Evolutionary conservation across 2,113 vertebrate genomes (phyloP), one percentile per base, ranked within the genome.

Genomic region (Sturnira hondurensis): DNA sequence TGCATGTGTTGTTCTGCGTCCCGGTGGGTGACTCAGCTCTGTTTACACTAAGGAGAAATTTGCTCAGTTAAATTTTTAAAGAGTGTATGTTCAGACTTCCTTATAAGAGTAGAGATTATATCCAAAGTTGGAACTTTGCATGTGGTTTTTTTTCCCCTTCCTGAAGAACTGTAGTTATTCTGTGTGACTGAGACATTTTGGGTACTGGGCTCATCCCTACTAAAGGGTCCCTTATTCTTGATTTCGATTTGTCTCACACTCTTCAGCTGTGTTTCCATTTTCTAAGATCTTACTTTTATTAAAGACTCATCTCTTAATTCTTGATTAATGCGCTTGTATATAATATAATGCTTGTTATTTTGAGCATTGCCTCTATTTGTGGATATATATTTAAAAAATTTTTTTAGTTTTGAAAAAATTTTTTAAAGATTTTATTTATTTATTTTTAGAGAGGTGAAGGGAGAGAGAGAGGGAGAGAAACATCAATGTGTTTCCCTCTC

Each of bases 221-320:
- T 65, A 31, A 67, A 50, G 16, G 68, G 8, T 91, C n/a, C 58
- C 43, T 84, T 95, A 81, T 65, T 97, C n/a, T 92, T 43, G 17
- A 56, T 89, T 89, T 68, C 38, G 65, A 1, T 85, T 85, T 95
- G 61, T 77, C 17, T 93, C 45, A 70, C 70, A 71, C 56, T 84
- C 88, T 65, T 52, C 74, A 88, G 50, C 52, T 71, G 5, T 7
- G 76, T 78, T 96, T 92, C 31, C 28, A 12, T 90, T 89, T 82
- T 83, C 47, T 87, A 86, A 93, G 84, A n/a, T 77, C 22, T 91
- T 94, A 80, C 38, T 71, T 93, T 96, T 96, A 81, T 89, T 95
- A 38, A 38, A 54, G 63, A 74, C 19, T 74, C 1, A 3, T 71
- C 63, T 31, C 17, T 43, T 84, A 85, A 84, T 84, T 43, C 56